Evolutionary conservation across 2,888 invertebrate species (phyloP).

Genomic region (Lutraria lutraria): DNA sequence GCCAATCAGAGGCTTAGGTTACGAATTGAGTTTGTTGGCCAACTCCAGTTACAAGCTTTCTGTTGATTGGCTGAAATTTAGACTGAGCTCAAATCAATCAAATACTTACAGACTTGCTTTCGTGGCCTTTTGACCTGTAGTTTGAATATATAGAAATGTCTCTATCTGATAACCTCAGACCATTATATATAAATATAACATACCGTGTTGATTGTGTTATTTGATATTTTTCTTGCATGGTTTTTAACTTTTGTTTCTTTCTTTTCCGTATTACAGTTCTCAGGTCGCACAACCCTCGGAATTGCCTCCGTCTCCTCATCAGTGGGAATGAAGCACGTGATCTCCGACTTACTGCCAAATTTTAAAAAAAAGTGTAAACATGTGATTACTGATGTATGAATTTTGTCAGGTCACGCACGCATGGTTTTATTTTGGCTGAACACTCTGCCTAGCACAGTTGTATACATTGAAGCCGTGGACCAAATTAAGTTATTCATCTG

Average conservation of each 20-base stretch:
- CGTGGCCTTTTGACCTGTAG: no score
- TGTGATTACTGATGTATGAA: slow-evolving; percentile 2
- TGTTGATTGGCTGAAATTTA: no score
- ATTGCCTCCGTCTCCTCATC: slow-evolving; percentile 98
- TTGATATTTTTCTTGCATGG: slow-evolving; percentile 32
- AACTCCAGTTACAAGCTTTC: no score
- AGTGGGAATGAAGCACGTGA: slow-evolving; percentile 90
- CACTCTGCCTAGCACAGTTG: background rate
- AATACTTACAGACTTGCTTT: no score
- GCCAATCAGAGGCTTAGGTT: no score
- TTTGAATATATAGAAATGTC: no score
- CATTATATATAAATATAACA: no score
- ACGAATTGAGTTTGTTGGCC: no score
- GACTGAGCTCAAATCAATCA: no score
- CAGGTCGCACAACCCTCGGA: slow-evolving; percentile 97
- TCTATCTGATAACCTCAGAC: no score
- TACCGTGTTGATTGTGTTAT: background rate
- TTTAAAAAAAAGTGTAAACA: slow-evolving; percentile 29
- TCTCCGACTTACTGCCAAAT: slow-evolving; percentile 56
- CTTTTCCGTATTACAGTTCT: slow-evolving; percentile 78
- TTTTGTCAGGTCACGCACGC: background rate
- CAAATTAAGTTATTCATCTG: background rate
- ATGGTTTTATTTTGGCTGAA: background rate
- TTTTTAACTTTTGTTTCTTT: slow-evolving; percentile 32
- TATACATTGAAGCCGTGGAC: slow-evolving; percentile 4